Evolutionary conservation across 1,140 invertebrate genomes (phyloP).

Genomic region (Macrosteles quadrilineatus): DNA sequence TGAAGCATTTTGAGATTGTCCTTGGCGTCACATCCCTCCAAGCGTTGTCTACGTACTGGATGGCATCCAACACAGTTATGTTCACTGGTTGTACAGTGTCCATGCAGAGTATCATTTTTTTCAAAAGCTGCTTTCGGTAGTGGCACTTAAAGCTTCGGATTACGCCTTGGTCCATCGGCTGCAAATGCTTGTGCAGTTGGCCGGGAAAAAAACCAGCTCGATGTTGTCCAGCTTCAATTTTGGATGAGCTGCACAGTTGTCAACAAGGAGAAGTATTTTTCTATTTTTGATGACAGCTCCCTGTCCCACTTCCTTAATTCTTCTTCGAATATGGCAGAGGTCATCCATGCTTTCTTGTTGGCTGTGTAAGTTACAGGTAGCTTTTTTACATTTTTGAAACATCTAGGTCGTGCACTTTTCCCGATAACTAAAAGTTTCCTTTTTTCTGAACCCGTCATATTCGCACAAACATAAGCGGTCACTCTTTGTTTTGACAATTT

Average conservation of each 20-base stretch:
- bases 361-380: too few species aligned
- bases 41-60: neutral
- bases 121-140: neutral
- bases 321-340: slow-evolving; percentile 12
- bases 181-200: neutral
- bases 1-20: neutral
- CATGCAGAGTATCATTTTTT: neutral
- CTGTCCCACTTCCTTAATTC: slow-evolving; percentile 22
- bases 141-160: neutral
- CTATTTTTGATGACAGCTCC: slow-evolving; percentile 8
- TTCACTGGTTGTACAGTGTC: neutral
- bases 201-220: neutral
- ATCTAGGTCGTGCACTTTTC: too few species aligned
- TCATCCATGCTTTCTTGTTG: slow-evolving; percentile 24
- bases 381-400: too few species aligned
- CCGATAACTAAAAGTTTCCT: too few species aligned
- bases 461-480: too few species aligned
- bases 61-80: neutral
- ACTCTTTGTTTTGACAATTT: too few species aligned
- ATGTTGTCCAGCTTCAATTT: slow-evolving; percentile 13
- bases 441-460: too few species aligned
- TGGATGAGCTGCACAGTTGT: slow-evolving; percentile 5
- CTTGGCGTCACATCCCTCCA: neutral
- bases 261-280: slow-evolving; percentile 12
- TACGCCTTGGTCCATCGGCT: too few species aligned